Evolutionary conservation across 2,888 invertebrate species (phyloP).

Genomic region (Camponotus fellah): DNA sequence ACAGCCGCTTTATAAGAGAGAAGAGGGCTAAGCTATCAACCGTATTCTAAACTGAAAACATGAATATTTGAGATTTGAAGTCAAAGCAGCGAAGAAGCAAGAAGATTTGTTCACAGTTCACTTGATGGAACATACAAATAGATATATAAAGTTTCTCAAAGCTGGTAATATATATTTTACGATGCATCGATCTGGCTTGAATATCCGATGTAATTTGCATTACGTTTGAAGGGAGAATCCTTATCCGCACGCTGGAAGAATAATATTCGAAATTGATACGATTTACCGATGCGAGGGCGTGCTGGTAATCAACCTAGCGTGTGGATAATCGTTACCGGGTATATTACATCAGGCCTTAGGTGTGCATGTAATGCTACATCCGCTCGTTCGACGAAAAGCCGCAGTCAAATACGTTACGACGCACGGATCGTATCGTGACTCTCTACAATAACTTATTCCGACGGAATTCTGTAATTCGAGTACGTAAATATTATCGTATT

Average conservation of each 20-base stretch:
- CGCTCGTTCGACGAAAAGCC: constrained; percentile 51
- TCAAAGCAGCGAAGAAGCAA: not conserved
- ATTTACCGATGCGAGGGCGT: constrained; percentile 49
- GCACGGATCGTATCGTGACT: constrained; percentile 67
- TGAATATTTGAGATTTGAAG: constrained; percentile 4
- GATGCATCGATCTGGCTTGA: not conserved
- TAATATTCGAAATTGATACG: constrained; percentile 45
- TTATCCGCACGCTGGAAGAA: not conserved
- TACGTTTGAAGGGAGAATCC: constrained; percentile 13
- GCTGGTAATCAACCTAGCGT: constrained; percentile 71
- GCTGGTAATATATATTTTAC: constrained; percentile 2
- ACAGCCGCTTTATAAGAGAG: constrained; percentile 27
- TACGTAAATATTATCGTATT: constrained; percentile 62
- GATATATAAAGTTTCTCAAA: constrained; percentile 3
- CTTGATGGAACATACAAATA: not conserved
- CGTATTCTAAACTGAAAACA: constrained; percentile 26
- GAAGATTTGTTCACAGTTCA: not conserved
- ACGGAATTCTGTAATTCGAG: constrained; percentile 63
- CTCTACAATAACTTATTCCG: constrained; percentile 59
- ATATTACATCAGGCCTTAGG: constrained; percentile 38
- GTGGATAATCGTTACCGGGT: constrained; percentile 64
- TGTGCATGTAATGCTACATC: constrained; percentile 59
- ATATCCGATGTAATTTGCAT: not conserved
- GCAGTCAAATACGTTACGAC: constrained; percentile 51
- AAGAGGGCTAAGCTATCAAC: constrained; percentile 26